These are phyloP conservation scores for Caenorhabditis inopinata DNA, from an alignment of 1,140 invertebrate genomes.

Conservation along the genomic window DNA sequence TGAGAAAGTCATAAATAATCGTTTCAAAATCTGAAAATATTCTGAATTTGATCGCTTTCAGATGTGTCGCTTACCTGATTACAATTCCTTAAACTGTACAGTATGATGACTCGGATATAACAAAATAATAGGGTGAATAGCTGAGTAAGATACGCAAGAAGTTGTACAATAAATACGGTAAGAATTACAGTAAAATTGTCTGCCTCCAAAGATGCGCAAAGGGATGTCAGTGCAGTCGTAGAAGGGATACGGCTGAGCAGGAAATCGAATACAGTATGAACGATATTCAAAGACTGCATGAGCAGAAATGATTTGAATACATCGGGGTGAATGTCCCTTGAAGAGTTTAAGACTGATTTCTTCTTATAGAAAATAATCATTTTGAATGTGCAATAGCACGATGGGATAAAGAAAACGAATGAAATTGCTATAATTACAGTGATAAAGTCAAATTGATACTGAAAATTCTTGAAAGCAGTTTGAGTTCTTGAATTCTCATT, in stretches of 20 bases:
- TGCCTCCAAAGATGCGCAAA: too few relatives aligned
- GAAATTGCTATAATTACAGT: background rate
- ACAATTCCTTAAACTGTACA: background rate
- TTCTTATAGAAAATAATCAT: background rate
- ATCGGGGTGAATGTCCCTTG: background rate
- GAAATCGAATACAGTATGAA: too few relatives aligned
- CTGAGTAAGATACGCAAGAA: too few relatives aligned
- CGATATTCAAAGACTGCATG: background rate
- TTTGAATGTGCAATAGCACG: background rate
- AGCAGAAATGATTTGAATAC: background rate
- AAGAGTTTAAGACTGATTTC: background rate
- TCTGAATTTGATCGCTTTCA: background rate
- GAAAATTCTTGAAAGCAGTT: background rate
- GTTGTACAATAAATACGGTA: too few relatives aligned
- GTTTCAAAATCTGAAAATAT: background rate
- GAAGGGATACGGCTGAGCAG: too few relatives aligned
- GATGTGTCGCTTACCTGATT: too few relatives aligned
- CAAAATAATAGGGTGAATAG: background rate
- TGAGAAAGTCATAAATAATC: background rate
- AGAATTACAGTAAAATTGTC: too few relatives aligned
- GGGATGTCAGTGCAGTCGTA: too few relatives aligned
- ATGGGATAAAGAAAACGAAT: background rate
- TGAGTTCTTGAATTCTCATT: too few relatives aligned
- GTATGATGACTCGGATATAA: background rate
- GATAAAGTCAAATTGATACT: background rate